Percentiles rank a stretch among this genome's conserved stretches.
These are phyloP conservation scores for Aplodontia rufa DNA, from an alignment of 2,113 vertebrate genomes.

Conservation along the genomic window DNA sequence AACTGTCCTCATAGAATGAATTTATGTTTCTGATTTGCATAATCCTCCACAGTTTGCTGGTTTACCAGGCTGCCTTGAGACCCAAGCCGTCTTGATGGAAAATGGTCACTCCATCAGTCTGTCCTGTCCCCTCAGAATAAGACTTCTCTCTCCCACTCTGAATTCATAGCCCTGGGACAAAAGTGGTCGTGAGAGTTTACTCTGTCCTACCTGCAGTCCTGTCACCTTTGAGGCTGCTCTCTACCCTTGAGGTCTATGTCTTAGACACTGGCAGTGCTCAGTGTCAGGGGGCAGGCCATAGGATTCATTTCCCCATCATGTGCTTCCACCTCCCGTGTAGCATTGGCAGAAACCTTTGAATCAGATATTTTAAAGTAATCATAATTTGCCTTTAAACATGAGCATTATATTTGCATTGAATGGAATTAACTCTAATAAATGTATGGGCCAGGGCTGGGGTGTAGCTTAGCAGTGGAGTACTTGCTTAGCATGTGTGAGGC, in stretches of 20 bases:
- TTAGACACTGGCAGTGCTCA: not conserved
- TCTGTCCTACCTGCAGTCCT: not conserved
- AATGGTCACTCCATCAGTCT: not conserved
- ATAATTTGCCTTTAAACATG: not conserved
- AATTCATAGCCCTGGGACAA: not conserved
- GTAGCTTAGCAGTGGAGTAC: no score
- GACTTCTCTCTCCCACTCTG: not conserved
- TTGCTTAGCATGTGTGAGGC: no score
- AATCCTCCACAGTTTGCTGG: not conserved
- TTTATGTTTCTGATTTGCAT: not conserved
- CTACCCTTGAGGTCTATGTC: not conserved
- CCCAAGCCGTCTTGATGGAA: not conserved
- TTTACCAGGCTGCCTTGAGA: not conserved
- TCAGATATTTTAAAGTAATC: not conserved
- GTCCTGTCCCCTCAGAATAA: not conserved
- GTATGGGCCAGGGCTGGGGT: not conserved
- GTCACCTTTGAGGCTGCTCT: not conserved
- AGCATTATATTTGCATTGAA: not conserved
- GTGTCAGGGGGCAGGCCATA: not conserved
- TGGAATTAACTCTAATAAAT: not conserved
- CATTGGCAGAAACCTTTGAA: not conserved
- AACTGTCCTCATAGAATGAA: not conserved
- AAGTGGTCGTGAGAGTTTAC: not conserved
- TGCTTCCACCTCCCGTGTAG: not conserved
- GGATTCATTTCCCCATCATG: not conserved